These are phyloP conservation scores for Etheostoma perlongum DNA, from an alignment of 2,797 vertebrate genomes.

Conservation along the genomic window DNA sequence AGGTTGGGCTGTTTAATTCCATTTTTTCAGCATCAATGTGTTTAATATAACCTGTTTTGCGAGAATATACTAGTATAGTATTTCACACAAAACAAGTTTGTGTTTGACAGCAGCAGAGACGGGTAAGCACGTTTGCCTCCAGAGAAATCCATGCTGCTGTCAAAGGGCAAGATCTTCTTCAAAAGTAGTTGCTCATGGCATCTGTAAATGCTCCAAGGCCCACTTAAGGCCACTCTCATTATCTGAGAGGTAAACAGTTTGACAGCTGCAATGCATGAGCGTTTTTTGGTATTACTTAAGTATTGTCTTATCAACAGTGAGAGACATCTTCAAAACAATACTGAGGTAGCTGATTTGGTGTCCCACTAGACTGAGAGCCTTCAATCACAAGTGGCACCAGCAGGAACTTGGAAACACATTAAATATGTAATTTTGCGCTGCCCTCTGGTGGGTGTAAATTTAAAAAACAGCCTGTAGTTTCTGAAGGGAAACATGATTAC, in stretches of 20 bases:
- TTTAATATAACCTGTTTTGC: constrained; percentile 27
- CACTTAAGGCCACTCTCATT: constrained; percentile 1
- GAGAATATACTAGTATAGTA: not conserved
- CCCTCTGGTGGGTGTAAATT: constrained; percentile 64
- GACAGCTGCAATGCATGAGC: constrained; percentile 1
- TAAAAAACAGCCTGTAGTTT: not conserved
- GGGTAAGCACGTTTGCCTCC: constrained; percentile 21
- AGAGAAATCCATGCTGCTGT: constrained; percentile 27
- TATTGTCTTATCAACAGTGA: not conserved
- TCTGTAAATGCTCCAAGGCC: constrained; percentile 20
- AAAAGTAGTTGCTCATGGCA: constrained; percentile 36
- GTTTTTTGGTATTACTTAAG: not conserved
- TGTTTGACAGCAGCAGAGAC: constrained; percentile 22
- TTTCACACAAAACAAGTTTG: not conserved
- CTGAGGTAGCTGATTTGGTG: not conserved
- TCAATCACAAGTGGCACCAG: not conserved
- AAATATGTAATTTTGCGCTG: constrained; percentile 35
- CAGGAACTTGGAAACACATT: not conserved
- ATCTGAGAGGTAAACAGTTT: not conserved
- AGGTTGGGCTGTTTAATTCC: not conserved
- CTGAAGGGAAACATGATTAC: not conserved
- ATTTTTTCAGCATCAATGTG: not conserved
- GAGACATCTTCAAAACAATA: not conserved
- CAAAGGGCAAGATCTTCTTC: constrained; percentile 25
- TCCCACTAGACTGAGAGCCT: not conserved